Evolutionary conservation across 2,797 vertebrate genomes (phyloP), one percentile per base, ranked within the genome.

Genomic region (Trichosurus vulpecula): DNA sequence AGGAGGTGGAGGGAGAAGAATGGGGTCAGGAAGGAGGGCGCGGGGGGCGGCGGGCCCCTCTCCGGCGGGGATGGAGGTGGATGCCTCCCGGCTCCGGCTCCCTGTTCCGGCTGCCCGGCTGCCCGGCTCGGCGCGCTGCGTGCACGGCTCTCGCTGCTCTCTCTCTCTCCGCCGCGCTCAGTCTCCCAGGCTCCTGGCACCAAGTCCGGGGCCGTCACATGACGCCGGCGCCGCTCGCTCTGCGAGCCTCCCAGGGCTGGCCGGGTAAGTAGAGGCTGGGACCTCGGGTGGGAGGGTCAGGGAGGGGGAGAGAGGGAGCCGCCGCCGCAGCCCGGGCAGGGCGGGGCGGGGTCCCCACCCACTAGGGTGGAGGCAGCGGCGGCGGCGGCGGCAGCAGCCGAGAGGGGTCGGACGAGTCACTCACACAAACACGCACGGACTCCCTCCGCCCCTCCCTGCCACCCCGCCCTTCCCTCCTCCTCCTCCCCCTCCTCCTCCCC

Each of bases 151-250:
- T 87, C 95, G 55, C 92, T 92, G 96, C 52, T 52, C 52, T 53
- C 52, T 53, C 52, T n/a, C n/a, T n/a, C n/a, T n/a, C n/a, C n/a
- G n/a, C n/a, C n/a, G 51, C 95, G 95, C 97, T 91, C 89, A 92
- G 51, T 52, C 53, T 81, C 95, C 96, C 96, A 97, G 98, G 98
- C 98, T 98, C 91, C 98, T 98, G 98, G 98, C 98, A 98, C 98
- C 97, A 95, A 98, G 97, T 98, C 97, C 96, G 98, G 94, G 98
- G 94, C 98, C 98, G 98, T 99, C 98, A 99, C 98, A 98, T 99
- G 98, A 99, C 98, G 98, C 98, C 98, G 98, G 98, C 98, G 98
- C 98, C 97, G 97, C 98, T 98, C 97, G 97, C 98, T 98, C 98
- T 98, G 98, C 98, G 98, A 98, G 98, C 98, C 98, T 98, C 97